phyloP scores from a whole-genome alignment of 2,888 invertebrate species.

The Rhaphigaster nebulosa region DNA sequence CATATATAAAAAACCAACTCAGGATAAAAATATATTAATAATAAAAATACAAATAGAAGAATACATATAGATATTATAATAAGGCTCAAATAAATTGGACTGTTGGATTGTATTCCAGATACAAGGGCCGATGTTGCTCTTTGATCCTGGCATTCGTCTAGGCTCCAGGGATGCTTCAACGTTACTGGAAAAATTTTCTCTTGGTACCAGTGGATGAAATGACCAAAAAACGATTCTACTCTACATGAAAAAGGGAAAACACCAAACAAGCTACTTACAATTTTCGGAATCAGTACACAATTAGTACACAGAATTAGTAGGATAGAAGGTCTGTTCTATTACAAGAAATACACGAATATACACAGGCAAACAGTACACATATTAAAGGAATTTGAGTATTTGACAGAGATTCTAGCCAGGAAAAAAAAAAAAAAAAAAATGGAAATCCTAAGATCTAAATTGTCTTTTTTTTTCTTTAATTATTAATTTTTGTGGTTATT shows the following conservation, averaged over 20 bases:
- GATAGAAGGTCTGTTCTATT: not conserved
- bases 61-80: conserved; percentile 23
- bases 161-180: not conserved
- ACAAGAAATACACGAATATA: conserved; percentile 41
- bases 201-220: not conserved
- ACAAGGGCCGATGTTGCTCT: not conserved
- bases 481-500: not conserved
- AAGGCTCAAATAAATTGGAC: conserved; percentile 28
- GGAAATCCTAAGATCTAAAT: conserved; percentile 6
- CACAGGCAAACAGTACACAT: conserved; percentile 7
- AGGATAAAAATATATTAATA: conserved; percentile 40
- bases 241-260: not conserved
- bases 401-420: conserved; percentile 36
- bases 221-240: not conserved
- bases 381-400: conserved; percentile 20
- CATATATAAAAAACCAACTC: conserved; percentile 25
- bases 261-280: conserved; percentile 35
- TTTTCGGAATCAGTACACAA: not conserved
- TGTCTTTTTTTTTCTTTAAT: conserved; percentile 37
- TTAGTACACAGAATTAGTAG: too few species aligned
- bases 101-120: not conserved
- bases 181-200: conserved; percentile 12
- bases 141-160: too few species aligned
- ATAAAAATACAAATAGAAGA: conserved; percentile 38
- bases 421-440: not conserved